Evolutionary conservation across 2,888 invertebrate genomes (phyloP).

Genomic region (Lamellibrachia satsuma): DNA sequence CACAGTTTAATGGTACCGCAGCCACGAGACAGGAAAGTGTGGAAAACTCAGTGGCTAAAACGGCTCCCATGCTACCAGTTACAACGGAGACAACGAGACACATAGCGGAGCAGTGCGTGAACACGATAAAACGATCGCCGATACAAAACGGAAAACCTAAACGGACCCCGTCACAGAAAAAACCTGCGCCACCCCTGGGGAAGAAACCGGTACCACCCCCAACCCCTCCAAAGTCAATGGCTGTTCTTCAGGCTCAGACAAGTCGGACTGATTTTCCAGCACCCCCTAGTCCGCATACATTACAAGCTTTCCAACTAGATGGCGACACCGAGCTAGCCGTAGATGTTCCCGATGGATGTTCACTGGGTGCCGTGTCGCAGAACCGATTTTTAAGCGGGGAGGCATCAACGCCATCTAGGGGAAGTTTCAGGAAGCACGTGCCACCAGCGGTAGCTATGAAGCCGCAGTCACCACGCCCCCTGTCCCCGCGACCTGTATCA

Average conservation of each 20-base stretch:
- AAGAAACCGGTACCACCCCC: background rate
- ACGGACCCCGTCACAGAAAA: background rate
- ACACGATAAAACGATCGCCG: slow-evolving; percentile 24
- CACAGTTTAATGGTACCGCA: background rate
- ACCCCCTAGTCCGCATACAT: slow-evolving; percentile 7
- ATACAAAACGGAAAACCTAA: background rate
- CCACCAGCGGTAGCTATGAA: background rate
- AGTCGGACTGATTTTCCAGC: background rate
- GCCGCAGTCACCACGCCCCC: slow-evolving; percentile 1
- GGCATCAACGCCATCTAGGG: background rate
- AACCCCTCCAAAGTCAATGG: background rate
- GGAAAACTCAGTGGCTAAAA: slow-evolving; percentile 24
- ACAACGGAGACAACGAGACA: slow-evolving; percentile 36
- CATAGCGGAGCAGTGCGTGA: slow-evolving; percentile 28
- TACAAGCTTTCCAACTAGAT: background rate
- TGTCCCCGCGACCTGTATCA: background rate
- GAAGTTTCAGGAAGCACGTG: background rate
- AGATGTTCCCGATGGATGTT: background rate
- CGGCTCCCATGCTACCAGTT: slow-evolving; percentile 34
- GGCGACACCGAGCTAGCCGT: background rate
- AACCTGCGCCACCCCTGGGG: background rate
- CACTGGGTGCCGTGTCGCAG: background rate
- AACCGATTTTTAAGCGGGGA: background rate
- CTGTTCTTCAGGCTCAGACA: background rate
- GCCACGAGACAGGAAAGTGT: background rate